phyloP scores from a whole-genome alignment of 2,797 vertebrate genomes.

The Hozukius guyotensis region DNA sequence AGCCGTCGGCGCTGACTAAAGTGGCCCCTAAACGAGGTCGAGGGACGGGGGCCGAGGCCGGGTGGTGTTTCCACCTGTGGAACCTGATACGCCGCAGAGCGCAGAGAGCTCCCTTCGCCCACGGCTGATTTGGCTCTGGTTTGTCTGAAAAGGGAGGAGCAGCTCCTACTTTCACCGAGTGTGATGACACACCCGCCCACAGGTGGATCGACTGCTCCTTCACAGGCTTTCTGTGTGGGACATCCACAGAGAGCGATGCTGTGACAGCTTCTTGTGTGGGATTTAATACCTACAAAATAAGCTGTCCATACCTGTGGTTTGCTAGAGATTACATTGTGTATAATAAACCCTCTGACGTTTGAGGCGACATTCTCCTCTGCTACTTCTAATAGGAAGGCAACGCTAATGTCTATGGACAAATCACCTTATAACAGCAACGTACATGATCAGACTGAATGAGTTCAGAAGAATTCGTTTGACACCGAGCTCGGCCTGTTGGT shows the following conservation, averaged over 20 bases:
- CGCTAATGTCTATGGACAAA: not conserved
- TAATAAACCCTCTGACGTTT: conserved; percentile 7
- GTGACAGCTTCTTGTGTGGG: conserved; percentile 53
- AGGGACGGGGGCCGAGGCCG: conserved; percentile 11
- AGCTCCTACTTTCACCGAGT: conserved; percentile 49
- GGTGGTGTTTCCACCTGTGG: conserved; percentile 57
- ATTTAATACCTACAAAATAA: conserved; percentile 55
- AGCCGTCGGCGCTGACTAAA: not conserved
- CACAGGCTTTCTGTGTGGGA: conserved; percentile 30
- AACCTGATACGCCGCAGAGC: conserved; percentile 51
- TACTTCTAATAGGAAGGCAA: not conserved
- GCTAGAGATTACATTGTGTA: conserved; percentile 39
- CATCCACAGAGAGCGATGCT: conserved; percentile 5
- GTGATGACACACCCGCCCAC: conserved; percentile 53
- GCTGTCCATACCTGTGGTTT: conserved; percentile 34
- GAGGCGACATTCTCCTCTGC: not conserved
- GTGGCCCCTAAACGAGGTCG: conserved; percentile 17
- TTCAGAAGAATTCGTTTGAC: not conserved
- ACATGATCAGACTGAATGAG: not conserved
- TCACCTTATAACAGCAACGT: not conserved
- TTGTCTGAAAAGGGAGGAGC: conserved; percentile 53
- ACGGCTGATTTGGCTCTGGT: conserved; percentile 33
- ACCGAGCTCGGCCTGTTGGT: not conserved
- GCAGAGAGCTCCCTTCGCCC: conserved; percentile 29
- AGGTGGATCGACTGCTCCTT: conserved; percentile 43